Evolutionary conservation across 1,140 invertebrate species (phyloP).

Genomic region (Agraylea sexmaculata): DNA sequence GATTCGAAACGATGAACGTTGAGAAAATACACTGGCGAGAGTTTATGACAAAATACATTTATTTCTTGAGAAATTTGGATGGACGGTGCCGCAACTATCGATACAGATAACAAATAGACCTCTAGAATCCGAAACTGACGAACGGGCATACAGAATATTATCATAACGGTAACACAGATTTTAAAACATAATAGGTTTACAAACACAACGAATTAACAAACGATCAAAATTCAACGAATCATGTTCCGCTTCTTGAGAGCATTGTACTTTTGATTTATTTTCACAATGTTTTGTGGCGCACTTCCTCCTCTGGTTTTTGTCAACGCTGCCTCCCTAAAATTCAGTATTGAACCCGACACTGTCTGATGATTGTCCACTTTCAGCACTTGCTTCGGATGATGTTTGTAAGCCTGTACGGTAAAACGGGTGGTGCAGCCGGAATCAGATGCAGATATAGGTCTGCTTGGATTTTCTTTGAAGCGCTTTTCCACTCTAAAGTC

Average conservation of each 20-base stretch:
- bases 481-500: not conserved
- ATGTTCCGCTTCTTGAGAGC: not conserved
- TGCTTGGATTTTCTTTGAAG: not conserved
- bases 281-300: not conserved
- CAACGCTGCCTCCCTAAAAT: not conserved
- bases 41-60: too few species aligned
- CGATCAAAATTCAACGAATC: not conserved
- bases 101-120: too few species aligned
- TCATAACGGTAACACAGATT: too few species aligned
- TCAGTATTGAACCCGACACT: conserved; percentile 8
- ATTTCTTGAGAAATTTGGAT: too few species aligned
- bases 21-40: too few species aligned
- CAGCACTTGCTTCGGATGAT: conserved; percentile 5
- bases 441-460: not conserved
- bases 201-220: too few species aligned
- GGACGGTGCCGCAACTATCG: too few species aligned
- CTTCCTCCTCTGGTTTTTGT: conserved; percentile 3
- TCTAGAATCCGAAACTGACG: too few species aligned
- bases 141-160: too few species aligned
- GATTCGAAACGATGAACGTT: too few species aligned
- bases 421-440: conserved; percentile 4
- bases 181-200: too few species aligned
- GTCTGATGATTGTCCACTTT: not conserved
- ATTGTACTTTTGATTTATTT: conserved; percentile 1
- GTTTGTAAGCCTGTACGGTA: not conserved